phyloP scores from a whole-genome alignment of 2,888 invertebrate genomes.

The Latheticus oryzae region DNA sequence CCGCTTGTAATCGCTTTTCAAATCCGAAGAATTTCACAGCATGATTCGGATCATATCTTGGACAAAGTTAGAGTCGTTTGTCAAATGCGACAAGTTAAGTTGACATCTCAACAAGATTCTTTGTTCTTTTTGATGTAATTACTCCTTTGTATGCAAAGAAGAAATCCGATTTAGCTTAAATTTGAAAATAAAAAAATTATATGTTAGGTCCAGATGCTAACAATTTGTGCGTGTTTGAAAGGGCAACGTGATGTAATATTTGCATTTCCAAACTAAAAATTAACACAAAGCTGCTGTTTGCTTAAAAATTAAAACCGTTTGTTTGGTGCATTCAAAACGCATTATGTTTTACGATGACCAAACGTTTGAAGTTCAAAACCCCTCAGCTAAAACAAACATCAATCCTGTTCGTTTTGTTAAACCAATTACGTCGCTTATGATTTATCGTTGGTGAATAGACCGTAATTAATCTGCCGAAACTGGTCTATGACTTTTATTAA shows the following conservation, averaged over 20 bases:
- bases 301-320: constrained; percentile 48
- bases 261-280: constrained; percentile 44
- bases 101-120: background rate
- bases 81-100: constrained; percentile 10
- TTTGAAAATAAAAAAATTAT: constrained; percentile 2
- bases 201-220: constrained; percentile 23
- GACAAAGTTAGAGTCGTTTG: constrained; percentile 12
- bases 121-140: constrained; percentile 20
- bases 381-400: constrained; percentile 37
- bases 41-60: constrained; percentile 9
- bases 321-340: constrained; percentile 43
- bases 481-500: constrained; percentile 44
- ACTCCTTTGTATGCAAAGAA: constrained; percentile 8
- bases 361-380: constrained; percentile 47
- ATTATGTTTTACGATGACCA: constrained; percentile 46
- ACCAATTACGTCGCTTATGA: constrained; percentile 56
- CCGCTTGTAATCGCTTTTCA: constrained; percentile 9
- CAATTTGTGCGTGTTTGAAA: constrained; percentile 24
- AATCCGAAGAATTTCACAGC: constrained; percentile 3
- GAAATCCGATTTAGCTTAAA: constrained; percentile 20
- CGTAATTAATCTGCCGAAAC: constrained; percentile 53
- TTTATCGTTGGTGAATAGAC: constrained; percentile 54
- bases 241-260: constrained; percentile 27
- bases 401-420: constrained; percentile 46
- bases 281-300: constrained; percentile 46